phyloP scores from a whole-genome alignment of 2,888 invertebrate species.

The Cephalotes varians region DNA sequence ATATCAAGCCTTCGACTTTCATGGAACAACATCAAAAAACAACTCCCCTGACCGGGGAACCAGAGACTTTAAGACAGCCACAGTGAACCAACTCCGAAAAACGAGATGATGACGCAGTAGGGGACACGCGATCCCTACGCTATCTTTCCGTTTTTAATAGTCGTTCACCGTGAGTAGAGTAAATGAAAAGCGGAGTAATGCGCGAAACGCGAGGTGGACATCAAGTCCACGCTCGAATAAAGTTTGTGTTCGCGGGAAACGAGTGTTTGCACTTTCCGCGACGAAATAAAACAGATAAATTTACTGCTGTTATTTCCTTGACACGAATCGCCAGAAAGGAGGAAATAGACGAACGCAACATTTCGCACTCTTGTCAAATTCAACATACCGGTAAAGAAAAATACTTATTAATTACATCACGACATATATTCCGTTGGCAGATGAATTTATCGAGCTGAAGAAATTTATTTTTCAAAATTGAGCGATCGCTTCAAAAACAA shows the following conservation, averaged over 20 bases:
- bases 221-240: neutral
- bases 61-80: no score
- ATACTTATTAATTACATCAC: neutral
- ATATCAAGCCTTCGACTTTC: no score
- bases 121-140: no score
- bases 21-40: no score
- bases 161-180: neutral
- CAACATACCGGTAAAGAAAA: neutral
- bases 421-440: neutral
- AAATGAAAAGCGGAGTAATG: neutral
- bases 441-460: neutral
- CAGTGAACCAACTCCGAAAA: no score
- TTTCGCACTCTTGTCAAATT: conserved; percentile 4
- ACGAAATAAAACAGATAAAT: conserved; percentile 38
- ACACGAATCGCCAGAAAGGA: conserved; percentile 2
- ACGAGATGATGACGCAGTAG: no score
- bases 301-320: conserved; percentile 23
- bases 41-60: no score
- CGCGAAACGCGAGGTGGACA: neutral
- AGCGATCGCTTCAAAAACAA: neutral
- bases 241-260: conserved; percentile 13
- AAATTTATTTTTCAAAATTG: neutral
- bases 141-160: no score
- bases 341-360: neutral
- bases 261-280: conserved; percentile 29